A percentile compares a stretch with the other conserved stretches of the same genome.
phyloP scores from a whole-genome alignment of 2,888 invertebrate genomes.

The Drosophila bunnanda region DNA sequence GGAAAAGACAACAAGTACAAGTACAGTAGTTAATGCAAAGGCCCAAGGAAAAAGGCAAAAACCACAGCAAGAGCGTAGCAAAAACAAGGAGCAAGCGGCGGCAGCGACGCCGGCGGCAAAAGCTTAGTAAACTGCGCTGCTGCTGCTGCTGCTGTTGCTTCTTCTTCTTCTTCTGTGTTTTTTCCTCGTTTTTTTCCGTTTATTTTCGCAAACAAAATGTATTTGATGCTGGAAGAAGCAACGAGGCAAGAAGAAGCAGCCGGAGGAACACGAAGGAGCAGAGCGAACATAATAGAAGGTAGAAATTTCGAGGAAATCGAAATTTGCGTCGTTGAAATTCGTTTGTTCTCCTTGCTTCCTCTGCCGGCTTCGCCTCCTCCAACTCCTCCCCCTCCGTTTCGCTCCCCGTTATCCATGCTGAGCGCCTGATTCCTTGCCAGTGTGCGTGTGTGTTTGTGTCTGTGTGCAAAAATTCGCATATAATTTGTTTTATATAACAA shows the following conservation, averaged over 20 bases:
- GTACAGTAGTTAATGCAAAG: slow-evolving; percentile 63
- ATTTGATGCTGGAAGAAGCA: slow-evolving; percentile 29
- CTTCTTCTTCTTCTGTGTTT: slow-evolving; percentile 33
- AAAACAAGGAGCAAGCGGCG: slow-evolving; percentile 67
- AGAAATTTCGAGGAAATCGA: slow-evolving; percentile 79
- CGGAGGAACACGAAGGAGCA: slow-evolving; percentile 46
- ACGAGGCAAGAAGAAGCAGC: slow-evolving; percentile 48
- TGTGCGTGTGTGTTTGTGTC: slow-evolving; percentile 16
- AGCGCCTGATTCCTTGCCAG: slow-evolving; percentile 31
- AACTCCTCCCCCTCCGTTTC: slow-evolving; percentile 28
- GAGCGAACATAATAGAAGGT: slow-evolving; percentile 74
- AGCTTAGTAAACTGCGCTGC: slow-evolving; percentile 75
- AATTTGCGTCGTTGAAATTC: slow-evolving; percentile 77
- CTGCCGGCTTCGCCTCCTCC: slow-evolving; percentile 14
- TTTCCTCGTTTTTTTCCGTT: slow-evolving; percentile 29
- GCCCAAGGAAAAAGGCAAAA: slow-evolving; percentile 53
- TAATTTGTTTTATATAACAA: slow-evolving; percentile 73
- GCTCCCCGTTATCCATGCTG: slow-evolving; percentile 54
- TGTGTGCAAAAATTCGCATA: slow-evolving; percentile 58
- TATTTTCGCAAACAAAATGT: slow-evolving; percentile 66
- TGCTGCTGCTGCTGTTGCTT: slow-evolving; percentile 53
- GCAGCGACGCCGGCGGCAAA: slow-evolving; percentile 58
- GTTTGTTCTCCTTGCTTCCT: slow-evolving; percentile 52
- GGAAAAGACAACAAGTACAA: slow-evolving; percentile 56
- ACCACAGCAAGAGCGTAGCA: slow-evolving; percentile 72